phyloP scores from a whole-genome alignment of 2,797 vertebrate genomes.

The Coregonus sp. region DNA sequence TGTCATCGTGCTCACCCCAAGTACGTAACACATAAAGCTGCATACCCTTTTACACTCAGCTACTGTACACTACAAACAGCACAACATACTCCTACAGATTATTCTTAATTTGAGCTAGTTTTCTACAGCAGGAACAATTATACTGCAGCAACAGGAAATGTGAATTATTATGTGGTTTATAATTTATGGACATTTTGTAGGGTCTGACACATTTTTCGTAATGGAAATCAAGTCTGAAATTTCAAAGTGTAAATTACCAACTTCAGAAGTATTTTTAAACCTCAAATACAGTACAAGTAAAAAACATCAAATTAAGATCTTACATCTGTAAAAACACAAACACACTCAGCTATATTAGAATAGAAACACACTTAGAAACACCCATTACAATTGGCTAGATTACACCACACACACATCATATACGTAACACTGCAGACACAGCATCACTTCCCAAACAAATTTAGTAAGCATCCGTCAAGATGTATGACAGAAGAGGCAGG shows the following conservation, averaged over 20 bases:
- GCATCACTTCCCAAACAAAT: neutral
- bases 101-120: no score
- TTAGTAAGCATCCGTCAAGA: neutral
- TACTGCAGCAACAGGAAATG: no score
- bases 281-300: no score
- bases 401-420: slow-evolving; percentile 68
- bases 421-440: neutral
- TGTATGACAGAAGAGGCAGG: neutral
- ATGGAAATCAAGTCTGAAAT: no score
- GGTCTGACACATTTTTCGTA: no score
- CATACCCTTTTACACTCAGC: slow-evolving; percentile 36
- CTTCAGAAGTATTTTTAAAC: no score
- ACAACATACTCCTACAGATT: slow-evolving; percentile 73
- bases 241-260: no score
- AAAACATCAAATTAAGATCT: no score
- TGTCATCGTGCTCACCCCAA: slow-evolving; percentile 94
- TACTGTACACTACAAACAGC: slow-evolving; percentile 69
- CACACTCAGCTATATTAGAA: neutral
- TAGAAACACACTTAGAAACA: slow-evolving; percentile 8
- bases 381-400: neutral
- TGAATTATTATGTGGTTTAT: no score
- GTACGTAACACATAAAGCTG: slow-evolving; percentile 70
- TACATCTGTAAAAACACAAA: slow-evolving; percentile 60
- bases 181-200: no score
- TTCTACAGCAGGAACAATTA: no score